phyloP scores from a whole-genome alignment of 2,888 invertebrate species.

The Macrophya annulata region DNA sequence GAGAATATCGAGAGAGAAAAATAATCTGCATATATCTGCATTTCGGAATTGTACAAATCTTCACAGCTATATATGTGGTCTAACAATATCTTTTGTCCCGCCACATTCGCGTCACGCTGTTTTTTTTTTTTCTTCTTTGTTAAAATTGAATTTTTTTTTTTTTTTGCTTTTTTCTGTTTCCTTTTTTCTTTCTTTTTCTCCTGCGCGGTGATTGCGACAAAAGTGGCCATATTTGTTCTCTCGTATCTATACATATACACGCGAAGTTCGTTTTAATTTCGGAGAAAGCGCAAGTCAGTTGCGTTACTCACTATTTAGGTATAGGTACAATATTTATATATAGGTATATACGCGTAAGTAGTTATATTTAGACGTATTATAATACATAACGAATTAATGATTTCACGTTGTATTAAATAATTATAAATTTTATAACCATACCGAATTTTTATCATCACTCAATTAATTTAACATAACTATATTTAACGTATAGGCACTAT shows the following conservation, averaged over 20 bases:
- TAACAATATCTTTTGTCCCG: background rate
- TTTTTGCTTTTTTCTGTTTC: background rate
- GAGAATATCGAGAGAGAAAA: background rate
- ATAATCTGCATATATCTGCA: background rate
- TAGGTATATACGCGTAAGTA: no score
- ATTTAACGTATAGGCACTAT: background rate
- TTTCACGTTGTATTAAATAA: background rate
- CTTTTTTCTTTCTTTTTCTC: background rate
- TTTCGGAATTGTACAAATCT: background rate
- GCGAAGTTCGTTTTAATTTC: background rate
- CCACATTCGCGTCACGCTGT: background rate
- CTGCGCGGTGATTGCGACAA: background rate
- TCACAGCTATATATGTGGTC: background rate
- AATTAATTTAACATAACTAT: background rate
- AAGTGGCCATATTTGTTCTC: background rate
- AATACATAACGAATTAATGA: background rate
- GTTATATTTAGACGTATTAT: no score
- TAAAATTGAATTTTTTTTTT: background rate
- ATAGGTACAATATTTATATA: background rate
- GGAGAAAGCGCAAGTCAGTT: conserved; percentile 21
- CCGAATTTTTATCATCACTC: background rate
- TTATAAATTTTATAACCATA: background rate
- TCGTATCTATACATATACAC: background rate
- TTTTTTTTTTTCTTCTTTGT: background rate
- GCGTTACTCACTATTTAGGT: conserved; percentile 4